These are phyloP conservation scores for Eurois occulta DNA, from an alignment of 2,888 invertebrate genomes.

Conservation along the genomic window DNA sequence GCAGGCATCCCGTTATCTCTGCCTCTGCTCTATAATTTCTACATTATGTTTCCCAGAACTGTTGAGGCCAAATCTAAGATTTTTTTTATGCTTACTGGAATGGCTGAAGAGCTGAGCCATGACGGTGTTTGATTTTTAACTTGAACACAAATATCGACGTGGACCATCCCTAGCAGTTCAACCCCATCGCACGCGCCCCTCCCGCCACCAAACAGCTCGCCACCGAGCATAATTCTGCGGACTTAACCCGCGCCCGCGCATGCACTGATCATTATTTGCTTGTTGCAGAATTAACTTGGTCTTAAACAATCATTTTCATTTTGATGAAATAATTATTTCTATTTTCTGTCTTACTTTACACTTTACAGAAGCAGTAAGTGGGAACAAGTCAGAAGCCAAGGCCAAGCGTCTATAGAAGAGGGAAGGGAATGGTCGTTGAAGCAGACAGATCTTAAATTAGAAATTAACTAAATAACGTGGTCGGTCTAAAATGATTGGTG, in stretches of 20 bases:
- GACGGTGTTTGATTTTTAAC: neutral
- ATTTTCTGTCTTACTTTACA: neutral
- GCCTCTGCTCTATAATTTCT: neutral
- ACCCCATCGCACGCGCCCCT: slow-evolving; percentile 73
- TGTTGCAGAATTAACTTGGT: slow-evolving; percentile 79
- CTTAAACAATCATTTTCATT: slow-evolving; percentile 2
- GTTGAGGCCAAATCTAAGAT: neutral
- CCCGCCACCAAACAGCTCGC: slow-evolving; percentile 76
- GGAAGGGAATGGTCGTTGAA: neutral
- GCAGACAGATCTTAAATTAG: neutral
- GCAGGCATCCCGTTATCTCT: neutral
- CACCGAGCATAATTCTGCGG: slow-evolving; percentile 89
- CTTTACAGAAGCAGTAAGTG: slow-evolving; percentile 2
- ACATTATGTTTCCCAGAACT: neutral
- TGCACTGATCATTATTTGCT: slow-evolving; percentile 82
- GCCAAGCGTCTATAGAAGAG: neutral
- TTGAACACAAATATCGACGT: slow-evolving; percentile 50
- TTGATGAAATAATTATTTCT: slow-evolving; percentile 10
- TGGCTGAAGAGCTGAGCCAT: neutral
- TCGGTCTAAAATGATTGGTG: neutral
- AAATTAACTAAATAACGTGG: neutral
- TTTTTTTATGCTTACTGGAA: neutral
- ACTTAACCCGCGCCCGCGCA: slow-evolving; percentile 77
- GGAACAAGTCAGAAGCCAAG: neutral
- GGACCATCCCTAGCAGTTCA: slow-evolving; percentile 71